phyloP scores from a whole-genome alignment of 2,888 invertebrate species.

The Conchocele bisecta region DNA sequence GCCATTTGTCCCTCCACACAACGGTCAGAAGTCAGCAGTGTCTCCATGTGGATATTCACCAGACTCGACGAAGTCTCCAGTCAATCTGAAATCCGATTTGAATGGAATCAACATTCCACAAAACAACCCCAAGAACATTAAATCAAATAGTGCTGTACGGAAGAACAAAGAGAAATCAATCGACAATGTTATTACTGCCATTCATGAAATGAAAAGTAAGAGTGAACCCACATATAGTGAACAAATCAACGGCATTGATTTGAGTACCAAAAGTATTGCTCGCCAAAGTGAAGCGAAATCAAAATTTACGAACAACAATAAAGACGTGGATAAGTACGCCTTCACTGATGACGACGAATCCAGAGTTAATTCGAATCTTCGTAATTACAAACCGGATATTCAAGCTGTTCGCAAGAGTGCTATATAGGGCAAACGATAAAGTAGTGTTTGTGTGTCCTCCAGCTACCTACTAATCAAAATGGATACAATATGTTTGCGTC shows the following conservation, averaged over 20 bases:
- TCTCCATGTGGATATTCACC: slow-evolving; percentile 35
- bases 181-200: slow-evolving; percentile 53
- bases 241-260: slow-evolving; percentile 55
- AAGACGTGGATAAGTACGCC: slow-evolving; percentile 56
- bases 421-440: too few species aligned
- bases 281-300: too few species aligned
- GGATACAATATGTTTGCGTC: too few species aligned
- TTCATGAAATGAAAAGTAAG: slow-evolving; percentile 50
- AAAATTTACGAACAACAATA: neutral
- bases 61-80: slow-evolving; percentile 37
- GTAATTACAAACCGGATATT: too few species aligned
- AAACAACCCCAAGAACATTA: slow-evolving; percentile 3
- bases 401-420: too few species aligned
- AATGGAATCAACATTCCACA: neutral
- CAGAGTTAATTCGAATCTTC: too few species aligned
- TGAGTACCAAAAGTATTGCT: slow-evolving; percentile 49
- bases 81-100: neutral
- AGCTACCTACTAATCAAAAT: too few species aligned
- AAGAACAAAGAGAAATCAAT: slow-evolving; percentile 54
- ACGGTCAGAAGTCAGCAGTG: neutral
- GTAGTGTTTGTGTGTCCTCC: too few species aligned
- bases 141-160: neutral
- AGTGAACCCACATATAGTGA: slow-evolving; percentile 39
- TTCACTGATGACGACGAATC: slow-evolving; percentile 63
- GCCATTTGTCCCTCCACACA: neutral